These are phyloP conservation scores for Triplophysa siluroides DNA, from an alignment of 2,113 vertebrate species.

Conservation along the genomic window DNA sequence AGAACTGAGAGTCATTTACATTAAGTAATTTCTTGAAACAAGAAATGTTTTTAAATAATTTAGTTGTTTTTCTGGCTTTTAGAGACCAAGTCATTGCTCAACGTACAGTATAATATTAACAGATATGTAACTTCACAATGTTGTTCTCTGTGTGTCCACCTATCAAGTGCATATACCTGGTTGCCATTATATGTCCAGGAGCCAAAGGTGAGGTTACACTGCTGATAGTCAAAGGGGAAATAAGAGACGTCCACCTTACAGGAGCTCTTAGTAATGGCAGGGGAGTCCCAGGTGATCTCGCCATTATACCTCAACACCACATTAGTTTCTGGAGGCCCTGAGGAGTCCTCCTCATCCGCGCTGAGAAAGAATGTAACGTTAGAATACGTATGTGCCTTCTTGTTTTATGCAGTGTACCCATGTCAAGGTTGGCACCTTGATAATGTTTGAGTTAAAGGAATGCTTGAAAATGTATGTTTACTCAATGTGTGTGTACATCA, in stretches of 20 bases:
- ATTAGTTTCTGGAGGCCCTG: constrained; percentile 88
- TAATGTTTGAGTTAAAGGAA: too few relatives aligned
- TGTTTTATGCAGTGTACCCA: background rate
- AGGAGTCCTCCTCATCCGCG: constrained; percentile 88
- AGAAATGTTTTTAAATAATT: too few relatives aligned
- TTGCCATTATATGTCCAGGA: constrained; percentile 99
- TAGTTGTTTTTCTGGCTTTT: too few relatives aligned
- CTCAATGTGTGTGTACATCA: background rate
- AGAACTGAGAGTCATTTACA: too few relatives aligned
- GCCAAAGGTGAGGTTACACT: constrained; percentile 96
- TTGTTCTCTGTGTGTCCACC: too few relatives aligned
- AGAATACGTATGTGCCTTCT: too few relatives aligned
- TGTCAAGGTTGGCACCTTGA: too few relatives aligned
- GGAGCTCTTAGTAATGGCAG: constrained; percentile 94
- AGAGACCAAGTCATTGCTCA: too few relatives aligned
- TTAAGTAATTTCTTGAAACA: too few relatives aligned
- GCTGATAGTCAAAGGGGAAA: constrained; percentile 94
- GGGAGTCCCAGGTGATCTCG: constrained; percentile 94
- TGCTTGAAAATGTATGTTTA: background rate
- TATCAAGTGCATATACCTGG: constrained; percentile 73
- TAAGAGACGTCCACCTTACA: constrained; percentile 96
- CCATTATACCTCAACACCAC: constrained; percentile 92
- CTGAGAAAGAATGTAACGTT: constrained; percentile 61
- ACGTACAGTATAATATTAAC: too few relatives aligned
- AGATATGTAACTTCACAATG: too few relatives aligned